These are phyloP conservation scores for Geotrypetes seraphini DNA, from an alignment of 2,797 vertebrate genomes.

Conservation along the genomic window DNA sequence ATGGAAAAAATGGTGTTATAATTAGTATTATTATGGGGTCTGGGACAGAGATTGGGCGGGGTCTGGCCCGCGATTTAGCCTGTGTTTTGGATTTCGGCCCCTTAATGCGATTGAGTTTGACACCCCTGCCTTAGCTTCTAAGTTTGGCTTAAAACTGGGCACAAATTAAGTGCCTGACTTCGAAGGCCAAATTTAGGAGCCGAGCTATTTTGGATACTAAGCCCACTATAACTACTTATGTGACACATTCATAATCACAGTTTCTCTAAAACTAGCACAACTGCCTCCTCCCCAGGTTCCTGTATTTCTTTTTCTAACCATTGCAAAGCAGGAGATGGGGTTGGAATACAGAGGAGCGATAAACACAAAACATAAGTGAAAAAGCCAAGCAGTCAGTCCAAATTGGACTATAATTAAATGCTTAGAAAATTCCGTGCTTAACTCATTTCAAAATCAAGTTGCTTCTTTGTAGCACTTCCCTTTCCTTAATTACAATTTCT, in stretches of 20 bases:
- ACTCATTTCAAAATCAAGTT: conserved; percentile 88
- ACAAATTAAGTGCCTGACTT: no score
- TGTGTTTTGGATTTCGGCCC: no score
- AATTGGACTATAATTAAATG: conserved; percentile 89
- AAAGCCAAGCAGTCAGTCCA: conserved; percentile 68
- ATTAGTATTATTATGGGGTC: no score
- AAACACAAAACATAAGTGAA: conserved; percentile 67
- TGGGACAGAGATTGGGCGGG: no score
- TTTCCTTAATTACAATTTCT: conserved; percentile 97
- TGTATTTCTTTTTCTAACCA: conserved; percentile 39
- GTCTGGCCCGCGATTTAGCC: no score
- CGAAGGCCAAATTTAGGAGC: no score
- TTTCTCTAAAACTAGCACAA: conserved; percentile 47
- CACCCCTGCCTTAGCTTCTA: no score
- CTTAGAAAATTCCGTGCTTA: conserved; percentile 83
- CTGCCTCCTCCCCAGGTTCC: conserved; percentile 30
- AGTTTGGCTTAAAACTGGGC: no score
- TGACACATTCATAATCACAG: conserved; percentile 22
- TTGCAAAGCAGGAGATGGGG: conserved; percentile 41
- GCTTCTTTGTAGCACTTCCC: conserved; percentile 91
- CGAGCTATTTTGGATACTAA: no score
- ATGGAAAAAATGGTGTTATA: no score
- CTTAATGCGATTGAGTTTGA: no score
- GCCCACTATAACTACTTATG: no score
- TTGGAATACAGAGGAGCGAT: conserved; percentile 59